Conservation (phyloP, 1,140 invertebrate genomes). For the Pseudomyrmex cubaensis region DNA sequence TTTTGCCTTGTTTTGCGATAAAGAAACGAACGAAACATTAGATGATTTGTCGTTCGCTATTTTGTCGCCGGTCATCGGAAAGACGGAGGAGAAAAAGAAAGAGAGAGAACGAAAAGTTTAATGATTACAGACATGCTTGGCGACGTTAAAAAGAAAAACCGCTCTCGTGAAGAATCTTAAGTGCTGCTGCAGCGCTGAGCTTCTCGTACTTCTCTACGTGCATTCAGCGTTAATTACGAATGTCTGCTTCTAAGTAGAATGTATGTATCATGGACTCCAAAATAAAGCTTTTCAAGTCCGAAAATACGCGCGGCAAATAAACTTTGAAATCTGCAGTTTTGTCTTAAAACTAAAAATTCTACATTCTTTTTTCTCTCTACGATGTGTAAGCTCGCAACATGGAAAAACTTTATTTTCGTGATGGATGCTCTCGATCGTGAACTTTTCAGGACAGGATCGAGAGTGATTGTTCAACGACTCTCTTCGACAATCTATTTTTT, state of each 20-base stretch:
- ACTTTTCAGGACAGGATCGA: slow-evolving; percentile 1
- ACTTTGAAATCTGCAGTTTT: not conserved
- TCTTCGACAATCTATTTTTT: slow-evolving; percentile 28
- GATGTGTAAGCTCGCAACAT: not conserved
- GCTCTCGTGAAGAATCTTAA: not conserved
- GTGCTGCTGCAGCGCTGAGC: not conserved
- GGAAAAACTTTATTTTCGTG: slow-evolving; percentile 21
- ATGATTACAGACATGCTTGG: slow-evolving; percentile 13
- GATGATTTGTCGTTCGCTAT: slow-evolving; percentile 16
- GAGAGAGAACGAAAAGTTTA: slow-evolving; percentile 1
- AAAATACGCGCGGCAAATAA: not conserved
- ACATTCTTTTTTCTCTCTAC: not conserved
- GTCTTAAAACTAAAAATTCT: not conserved
- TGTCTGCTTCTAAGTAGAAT: slow-evolving; percentile 11
- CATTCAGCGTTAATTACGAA: slow-evolving; percentile 9
- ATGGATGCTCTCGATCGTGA: slow-evolving; percentile 6
- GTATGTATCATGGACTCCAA: not conserved
- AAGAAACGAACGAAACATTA: not conserved
- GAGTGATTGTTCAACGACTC: slow-evolving; percentile 7
- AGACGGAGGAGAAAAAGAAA: not conserved
- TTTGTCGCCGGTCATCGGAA: not conserved
- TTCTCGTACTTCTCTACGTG: not conserved
- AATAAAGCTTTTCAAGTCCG: not conserved
- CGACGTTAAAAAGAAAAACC: slow-evolving; percentile 2
- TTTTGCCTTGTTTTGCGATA: slow-evolving; percentile 28